Percentiles rank a stretch among this genome's conserved stretches.
These are phyloP conservation scores for Zophobas atratus DNA, from an alignment of 1,140 invertebrate species.

Conservation along the genomic window DNA sequence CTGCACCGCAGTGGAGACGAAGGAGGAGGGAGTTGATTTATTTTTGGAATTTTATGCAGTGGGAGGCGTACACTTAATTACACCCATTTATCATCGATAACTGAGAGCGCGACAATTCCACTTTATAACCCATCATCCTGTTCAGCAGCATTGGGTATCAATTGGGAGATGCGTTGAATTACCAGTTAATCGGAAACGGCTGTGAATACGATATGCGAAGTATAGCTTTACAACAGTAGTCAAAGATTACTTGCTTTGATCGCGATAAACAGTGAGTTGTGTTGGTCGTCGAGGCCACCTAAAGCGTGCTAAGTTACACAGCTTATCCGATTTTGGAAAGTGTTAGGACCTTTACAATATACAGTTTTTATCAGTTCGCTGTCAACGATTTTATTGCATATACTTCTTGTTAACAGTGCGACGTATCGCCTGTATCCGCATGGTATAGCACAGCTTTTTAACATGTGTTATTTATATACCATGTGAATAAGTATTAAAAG, in stretches of 20 bases:
- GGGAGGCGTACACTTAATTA: constrained; percentile 8
- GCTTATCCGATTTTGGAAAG: too few species aligned
- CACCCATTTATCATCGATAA: constrained; percentile 10
- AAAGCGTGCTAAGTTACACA: constrained; percentile 54
- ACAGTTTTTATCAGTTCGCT: too few species aligned
- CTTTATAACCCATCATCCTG: neutral
- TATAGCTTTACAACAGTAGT: constrained; percentile 53
- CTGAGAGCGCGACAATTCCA: constrained; percentile 22
- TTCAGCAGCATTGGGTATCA: constrained; percentile 8
- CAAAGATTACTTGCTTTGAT: constrained; percentile 55
- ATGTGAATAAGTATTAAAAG: too few species aligned
- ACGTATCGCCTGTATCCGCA: too few species aligned
- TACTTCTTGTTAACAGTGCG: too few species aligned
- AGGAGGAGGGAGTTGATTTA: constrained; percentile 2
- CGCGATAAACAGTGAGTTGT: constrained; percentile 55
- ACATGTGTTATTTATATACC: too few species aligned
- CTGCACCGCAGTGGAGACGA: neutral
- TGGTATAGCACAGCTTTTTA: too few species aligned
- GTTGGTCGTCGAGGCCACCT: constrained; percentile 50
- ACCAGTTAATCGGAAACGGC: constrained; percentile 28
- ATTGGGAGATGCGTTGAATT: constrained; percentile 36
- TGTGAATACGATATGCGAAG: constrained; percentile 38
- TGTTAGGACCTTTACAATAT: too few species aligned
- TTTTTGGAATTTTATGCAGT: constrained; percentile 6
- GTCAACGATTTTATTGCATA: too few species aligned